These are phyloP conservation scores for Ancistrus triradiatus DNA, from an alignment of 2,113 vertebrate genomes.

Conservation along the genomic window DNA sequence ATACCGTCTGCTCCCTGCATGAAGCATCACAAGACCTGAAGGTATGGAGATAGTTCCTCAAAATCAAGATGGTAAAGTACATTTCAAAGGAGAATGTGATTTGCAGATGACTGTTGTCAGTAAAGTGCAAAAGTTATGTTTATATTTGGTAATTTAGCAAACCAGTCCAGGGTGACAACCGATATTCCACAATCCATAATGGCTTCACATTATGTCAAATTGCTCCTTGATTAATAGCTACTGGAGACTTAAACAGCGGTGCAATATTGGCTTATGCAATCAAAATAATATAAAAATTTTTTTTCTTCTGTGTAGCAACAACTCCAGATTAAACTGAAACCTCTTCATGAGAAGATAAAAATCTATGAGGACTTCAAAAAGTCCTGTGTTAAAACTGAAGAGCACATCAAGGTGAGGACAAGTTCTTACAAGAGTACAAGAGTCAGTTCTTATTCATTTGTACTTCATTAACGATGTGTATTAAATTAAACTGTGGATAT, in stretches of 20 bases:
- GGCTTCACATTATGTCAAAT: too few relatives aligned
- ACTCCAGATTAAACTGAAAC: conserved; percentile 26
- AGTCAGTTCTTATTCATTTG: too few relatives aligned
- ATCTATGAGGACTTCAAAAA: conserved; percentile 17
- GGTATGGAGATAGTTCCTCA: conserved; percentile 9
- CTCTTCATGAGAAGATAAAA: conserved; percentile 21
- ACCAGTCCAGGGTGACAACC: too few relatives aligned
- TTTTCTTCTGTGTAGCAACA: conserved; percentile 16
- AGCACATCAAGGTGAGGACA: conserved; percentile 37
- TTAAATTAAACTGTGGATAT: background rate
- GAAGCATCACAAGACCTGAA: conserved; percentile 31
- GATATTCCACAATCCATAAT: too few relatives aligned
- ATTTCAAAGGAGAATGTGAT: too few relatives aligned
- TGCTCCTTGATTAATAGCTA: too few relatives aligned
- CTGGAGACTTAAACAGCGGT: background rate
- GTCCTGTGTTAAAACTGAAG: conserved; percentile 26
- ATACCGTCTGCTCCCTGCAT: conserved; percentile 17
- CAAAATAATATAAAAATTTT: too few relatives aligned
- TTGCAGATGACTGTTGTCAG: too few relatives aligned
- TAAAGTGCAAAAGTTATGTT: too few relatives aligned
- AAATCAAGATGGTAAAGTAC: too few relatives aligned
- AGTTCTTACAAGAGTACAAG: too few relatives aligned
- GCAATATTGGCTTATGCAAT: background rate
- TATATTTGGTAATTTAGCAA: background rate
- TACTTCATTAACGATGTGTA: too few relatives aligned